Evolutionary conservation across 2,888 invertebrate species (phyloP).

Genomic region (Anodontia alba): DNA sequence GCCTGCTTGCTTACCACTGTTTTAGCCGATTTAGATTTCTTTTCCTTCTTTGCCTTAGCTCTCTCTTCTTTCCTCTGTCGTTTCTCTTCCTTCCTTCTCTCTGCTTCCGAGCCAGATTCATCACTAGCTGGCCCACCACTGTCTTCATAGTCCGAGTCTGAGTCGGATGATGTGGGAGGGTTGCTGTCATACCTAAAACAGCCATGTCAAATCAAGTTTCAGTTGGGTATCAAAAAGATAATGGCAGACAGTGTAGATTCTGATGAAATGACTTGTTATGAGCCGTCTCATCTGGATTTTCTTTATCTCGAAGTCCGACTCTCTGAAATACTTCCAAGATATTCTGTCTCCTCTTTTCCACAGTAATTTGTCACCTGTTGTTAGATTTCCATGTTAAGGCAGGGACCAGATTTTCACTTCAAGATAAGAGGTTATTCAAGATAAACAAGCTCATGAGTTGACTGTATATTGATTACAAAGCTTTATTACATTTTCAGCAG

Average conservation of each 20-base stretch:
- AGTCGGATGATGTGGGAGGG: slow-evolving; percentile 79
- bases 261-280: too few relatives aligned
- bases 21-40: slow-evolving; percentile 86
- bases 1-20: slow-evolving; percentile 87
- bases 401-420: too few relatives aligned
- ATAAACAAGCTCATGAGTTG: too few relatives aligned
- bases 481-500: too few relatives aligned
- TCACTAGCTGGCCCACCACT: slow-evolving; percentile 81
- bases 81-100: slow-evolving; percentile 62
- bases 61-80: slow-evolving; percentile 64
- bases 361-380: too few relatives aligned
- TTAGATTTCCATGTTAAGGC: too few relatives aligned
- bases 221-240: too few relatives aligned
- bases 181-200: slow-evolving; percentile 89
- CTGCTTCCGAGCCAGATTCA: slow-evolving; percentile 48
- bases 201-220: slow-evolving; percentile 34
- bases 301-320: too few relatives aligned
- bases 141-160: slow-evolving; percentile 77
- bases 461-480: too few relatives aligned
- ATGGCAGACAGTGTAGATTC: background rate
- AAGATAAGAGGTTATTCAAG: too few relatives aligned
- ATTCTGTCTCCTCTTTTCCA: too few relatives aligned
- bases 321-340: too few relatives aligned
- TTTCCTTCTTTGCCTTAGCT: slow-evolving; percentile 64
- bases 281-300: background rate